Base-by-base conservation (phyloP, 92 coral and sea anemone species). In the Epizoanthus rinbou region DNA sequence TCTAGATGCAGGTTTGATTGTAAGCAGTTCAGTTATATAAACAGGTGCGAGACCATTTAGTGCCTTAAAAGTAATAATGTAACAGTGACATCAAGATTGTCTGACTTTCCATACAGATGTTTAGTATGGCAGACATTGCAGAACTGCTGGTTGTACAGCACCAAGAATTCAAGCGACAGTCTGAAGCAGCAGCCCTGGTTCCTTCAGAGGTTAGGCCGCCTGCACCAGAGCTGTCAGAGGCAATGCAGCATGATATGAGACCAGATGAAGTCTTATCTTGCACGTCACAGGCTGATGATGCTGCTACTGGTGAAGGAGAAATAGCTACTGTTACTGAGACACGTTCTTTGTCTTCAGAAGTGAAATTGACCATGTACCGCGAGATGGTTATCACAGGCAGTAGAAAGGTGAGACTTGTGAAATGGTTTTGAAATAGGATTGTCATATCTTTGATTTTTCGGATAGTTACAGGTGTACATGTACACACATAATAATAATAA, bases 91-190 rank as follows among this genome's bases (percentile, higher is more conserved):
- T 3, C 50, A 43, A 19, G 2, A 16, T 21, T n/a, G 10, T 21
- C 64, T 41, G 8, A 37, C 15, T 41, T 3, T 62, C 47, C 8
- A 15, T 47, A 13, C 43, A 78, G 82, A 45, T 78, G 82, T 78
- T 78, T 35, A 78, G 82, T 39, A 78, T 78, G 82, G 72, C 71
- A 23, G 82, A 78, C 22, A 78, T 78, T 6, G 82, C 82, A 1
- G 82, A 78, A 19, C 82, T 78, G 41, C 71, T 78, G 7, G 82
- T 78, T 25, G 18, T 23, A 19, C 82, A 60, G 16, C 82, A 78
- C 45, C 71, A 65, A 41, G 82, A 78, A 15, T 78, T 78, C 10
- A 78, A 78, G 39, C 57, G 24, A 24, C 53, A 75, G 16, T 53
- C 66, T 1, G 41, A 75, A 18, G 68, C 81, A 58, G 54, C 80